These are phyloP conservation scores for Dioctria rufipes DNA, from an alignment of 2,888 invertebrate species.

Conservation along the genomic window DNA sequence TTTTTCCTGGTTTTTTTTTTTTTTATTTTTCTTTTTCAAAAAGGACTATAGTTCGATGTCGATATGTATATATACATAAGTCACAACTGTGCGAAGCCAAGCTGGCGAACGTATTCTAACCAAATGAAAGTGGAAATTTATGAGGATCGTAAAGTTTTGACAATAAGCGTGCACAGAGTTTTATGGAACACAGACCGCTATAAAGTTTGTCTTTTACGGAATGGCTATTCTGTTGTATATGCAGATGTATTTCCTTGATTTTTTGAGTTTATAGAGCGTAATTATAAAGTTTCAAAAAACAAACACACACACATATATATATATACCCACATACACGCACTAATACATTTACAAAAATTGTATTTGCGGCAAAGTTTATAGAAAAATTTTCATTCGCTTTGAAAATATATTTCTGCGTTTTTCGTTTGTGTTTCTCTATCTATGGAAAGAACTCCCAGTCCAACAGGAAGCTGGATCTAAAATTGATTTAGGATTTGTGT, in stretches of 20 bases:
- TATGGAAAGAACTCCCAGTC: neutral
- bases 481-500: slow-evolving; percentile 22
- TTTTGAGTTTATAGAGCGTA: slow-evolving; percentile 37
- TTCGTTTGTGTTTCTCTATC: neutral
- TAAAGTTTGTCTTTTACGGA: slow-evolving; percentile 44
- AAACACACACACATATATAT: neutral
- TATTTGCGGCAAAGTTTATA: slow-evolving; percentile 17
- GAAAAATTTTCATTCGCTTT: slow-evolving; percentile 10
- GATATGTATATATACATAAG: neutral
- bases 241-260: slow-evolving; percentile 37
- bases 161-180: slow-evolving; percentile 42
- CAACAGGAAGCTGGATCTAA: neutral
- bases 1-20: slow-evolving; percentile 3
- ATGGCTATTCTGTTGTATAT: slow-evolving; percentile 27
- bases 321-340: neutral
- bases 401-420: neutral
- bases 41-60: slow-evolving; percentile 22
- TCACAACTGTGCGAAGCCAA: slow-evolving; percentile 33
- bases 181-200: slow-evolving; percentile 41
- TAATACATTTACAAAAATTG: neutral
- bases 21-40: slow-evolving; percentile 17
- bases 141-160: slow-evolving; percentile 48
- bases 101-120: neutral
- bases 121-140: slow-evolving; percentile 37
- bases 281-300: slow-evolving; percentile 30